Percentiles rank a stretch among this genome's conserved stretches.
phyloP scores from a whole-genome alignment of 2,888 invertebrate species.

The Xanthia togata region DNA sequence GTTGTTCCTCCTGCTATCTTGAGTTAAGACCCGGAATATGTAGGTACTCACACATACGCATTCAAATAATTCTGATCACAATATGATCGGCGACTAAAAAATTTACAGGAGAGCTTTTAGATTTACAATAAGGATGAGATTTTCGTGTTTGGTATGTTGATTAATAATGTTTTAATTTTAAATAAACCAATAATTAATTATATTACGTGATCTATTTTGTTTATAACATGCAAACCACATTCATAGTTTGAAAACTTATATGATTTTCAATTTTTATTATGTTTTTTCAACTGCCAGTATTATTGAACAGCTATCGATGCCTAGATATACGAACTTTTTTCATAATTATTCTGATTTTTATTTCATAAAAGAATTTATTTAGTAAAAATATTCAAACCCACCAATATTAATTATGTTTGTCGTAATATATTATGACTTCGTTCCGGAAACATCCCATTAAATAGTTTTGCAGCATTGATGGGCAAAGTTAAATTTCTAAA shows the following conservation, averaged over 20 bases:
- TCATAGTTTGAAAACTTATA: not conserved
- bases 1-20: not conserved
- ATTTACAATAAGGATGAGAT: not conserved
- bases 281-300: constrained; percentile 11
- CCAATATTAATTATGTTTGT: not conserved
- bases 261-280: not conserved
- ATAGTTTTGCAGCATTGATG: not conserved
- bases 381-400: not conserved
- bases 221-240: not conserved
- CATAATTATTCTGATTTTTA: not conserved
- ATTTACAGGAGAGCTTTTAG: not conserved
- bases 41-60: not conserved
- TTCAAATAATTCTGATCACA: not conserved
- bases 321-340: not conserved
- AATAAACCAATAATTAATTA: not conserved
- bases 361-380: too few species aligned
- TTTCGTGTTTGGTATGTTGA: too few species aligned
- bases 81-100: not conserved
- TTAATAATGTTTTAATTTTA: not conserved
- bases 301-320: not conserved
- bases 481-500: not conserved
- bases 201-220: not conserved
- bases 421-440: not conserved
- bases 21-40: not conserved
- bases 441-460: not conserved